phyloP scores from a whole-genome alignment of 1,140 invertebrate genomes.

The Aphelenchoides besseyi region DNA sequence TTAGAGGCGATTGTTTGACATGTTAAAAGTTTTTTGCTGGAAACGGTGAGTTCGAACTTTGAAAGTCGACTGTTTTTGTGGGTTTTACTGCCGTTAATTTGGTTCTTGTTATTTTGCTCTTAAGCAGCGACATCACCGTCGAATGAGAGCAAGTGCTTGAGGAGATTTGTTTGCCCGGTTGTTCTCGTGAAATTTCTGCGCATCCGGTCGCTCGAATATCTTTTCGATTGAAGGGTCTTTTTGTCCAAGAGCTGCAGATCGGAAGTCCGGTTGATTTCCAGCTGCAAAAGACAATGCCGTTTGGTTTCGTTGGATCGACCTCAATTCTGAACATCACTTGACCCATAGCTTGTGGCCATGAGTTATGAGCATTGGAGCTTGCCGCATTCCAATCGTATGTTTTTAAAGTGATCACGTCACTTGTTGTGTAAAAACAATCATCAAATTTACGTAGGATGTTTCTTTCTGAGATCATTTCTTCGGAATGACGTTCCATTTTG shows the following conservation, averaged over 20 bases:
- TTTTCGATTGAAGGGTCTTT: too few relatives aligned
- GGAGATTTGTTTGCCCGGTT: constrained; percentile 1
- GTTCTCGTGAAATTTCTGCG: background rate
- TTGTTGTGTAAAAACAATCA: too few relatives aligned
- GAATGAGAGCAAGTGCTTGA: background rate
- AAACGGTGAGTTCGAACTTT: too few relatives aligned
- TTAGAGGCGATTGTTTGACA: too few relatives aligned
- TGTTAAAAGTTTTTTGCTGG: too few relatives aligned
- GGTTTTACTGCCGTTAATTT: too few relatives aligned
- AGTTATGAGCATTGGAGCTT: background rate
- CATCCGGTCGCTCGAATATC: background rate
- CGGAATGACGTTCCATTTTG: background rate
- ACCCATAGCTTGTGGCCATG: background rate
- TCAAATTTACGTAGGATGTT: too few relatives aligned
- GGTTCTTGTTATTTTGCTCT: too few relatives aligned
- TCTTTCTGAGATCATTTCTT: background rate
- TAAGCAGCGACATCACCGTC: too few relatives aligned
- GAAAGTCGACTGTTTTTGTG: too few relatives aligned
- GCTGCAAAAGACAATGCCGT: background rate
- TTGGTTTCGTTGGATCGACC: background rate
- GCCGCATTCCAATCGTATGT: background rate
- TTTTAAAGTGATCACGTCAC: too few relatives aligned
- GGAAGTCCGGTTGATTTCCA: background rate
- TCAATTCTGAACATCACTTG: background rate
- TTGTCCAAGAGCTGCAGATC: too few relatives aligned